Evolutionary conservation across 92 coral and sea anemone genomes (phyloP).

Genomic region (Porites rus): DNA sequence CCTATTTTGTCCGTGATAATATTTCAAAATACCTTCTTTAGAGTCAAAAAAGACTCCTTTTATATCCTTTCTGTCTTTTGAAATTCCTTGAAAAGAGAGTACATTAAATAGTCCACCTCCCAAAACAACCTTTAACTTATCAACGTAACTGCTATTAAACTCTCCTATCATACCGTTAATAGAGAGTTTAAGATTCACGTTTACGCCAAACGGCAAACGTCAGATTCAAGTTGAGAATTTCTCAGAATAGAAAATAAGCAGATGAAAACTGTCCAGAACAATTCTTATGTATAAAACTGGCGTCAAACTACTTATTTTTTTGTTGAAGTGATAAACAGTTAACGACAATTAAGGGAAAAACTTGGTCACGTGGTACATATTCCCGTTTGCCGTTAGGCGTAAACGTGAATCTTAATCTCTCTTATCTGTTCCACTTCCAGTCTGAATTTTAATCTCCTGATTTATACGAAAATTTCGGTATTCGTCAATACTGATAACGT

Average conservation of each 20-base stretch:
- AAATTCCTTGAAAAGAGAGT: constrained; percentile 20
- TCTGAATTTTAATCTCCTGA: background rate
- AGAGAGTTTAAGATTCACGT: no score
- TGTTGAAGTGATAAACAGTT: no score
- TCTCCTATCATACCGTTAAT: constrained; percentile 2
- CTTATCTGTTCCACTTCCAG: background rate
- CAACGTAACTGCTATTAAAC: background rate
- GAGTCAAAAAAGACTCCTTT: constrained; percentile 6
- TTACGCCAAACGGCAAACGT: no score
- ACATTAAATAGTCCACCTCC: constrained; percentile 1
- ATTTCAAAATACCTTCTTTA: background rate
- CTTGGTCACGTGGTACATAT: no score
- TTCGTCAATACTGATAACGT: constrained; percentile 6
- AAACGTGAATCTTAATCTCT: no score
- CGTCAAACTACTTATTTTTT: no score
- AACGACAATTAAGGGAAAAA: no score
- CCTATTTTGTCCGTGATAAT: constrained; percentile 7
- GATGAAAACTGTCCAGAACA: no score
- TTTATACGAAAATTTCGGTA: background rate
- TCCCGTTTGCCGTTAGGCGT: no score
- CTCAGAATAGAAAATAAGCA: no score
- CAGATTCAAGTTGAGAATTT: no score
- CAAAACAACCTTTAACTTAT: background rate
- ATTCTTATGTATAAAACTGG: no score
- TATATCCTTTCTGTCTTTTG: background rate